phyloP scores from a whole-genome alignment of 2,888 invertebrate genomes.

The Laothoe populi region DNA sequence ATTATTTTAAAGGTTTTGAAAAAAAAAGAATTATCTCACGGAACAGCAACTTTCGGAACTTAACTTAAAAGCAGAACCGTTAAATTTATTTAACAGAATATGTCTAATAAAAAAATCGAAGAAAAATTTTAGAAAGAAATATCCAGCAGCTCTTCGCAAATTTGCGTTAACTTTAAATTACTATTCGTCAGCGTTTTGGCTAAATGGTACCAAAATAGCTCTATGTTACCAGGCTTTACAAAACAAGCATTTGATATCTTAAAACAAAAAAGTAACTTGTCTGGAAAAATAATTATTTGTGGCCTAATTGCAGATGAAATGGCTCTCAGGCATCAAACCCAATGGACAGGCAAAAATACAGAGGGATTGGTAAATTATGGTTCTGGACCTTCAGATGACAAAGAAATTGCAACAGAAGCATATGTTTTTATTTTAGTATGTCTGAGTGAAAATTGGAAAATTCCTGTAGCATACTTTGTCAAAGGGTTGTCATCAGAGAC shows the following conservation, averaged over 20 bases:
- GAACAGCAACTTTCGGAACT: constrained; percentile 26
- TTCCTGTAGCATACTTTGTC: constrained; percentile 32
- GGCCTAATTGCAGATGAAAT: constrained; percentile 37
- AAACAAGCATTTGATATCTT: background rate
- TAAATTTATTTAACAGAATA: constrained; percentile 18
- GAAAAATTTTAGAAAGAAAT: background rate
- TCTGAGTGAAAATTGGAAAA: constrained; percentile 37
- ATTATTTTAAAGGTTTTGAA: constrained; percentile 20
- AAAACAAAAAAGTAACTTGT: background rate
- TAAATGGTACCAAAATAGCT: no score
- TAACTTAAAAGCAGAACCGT: constrained; percentile 26
- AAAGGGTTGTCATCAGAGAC: constrained; percentile 34
- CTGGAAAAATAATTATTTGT: constrained; percentile 27
- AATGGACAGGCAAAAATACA: constrained; percentile 34
- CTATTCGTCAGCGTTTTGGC: no score
- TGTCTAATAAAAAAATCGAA: constrained; percentile 26
- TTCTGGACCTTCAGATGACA: constrained; percentile 1
- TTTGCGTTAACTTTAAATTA: no score
- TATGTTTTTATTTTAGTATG: constrained; percentile 30
- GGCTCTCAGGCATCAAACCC: constrained; percentile 34
- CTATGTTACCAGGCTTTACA: no score
- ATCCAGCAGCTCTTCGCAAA: no score
- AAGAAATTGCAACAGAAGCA: constrained; percentile 34
- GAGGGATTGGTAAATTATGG: constrained; percentile 34
- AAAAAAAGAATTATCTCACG: constrained; percentile 25